Base-by-base conservation (phyloP, 2,888 invertebrate genomes). In the Linhomoeus sp. region DNA sequence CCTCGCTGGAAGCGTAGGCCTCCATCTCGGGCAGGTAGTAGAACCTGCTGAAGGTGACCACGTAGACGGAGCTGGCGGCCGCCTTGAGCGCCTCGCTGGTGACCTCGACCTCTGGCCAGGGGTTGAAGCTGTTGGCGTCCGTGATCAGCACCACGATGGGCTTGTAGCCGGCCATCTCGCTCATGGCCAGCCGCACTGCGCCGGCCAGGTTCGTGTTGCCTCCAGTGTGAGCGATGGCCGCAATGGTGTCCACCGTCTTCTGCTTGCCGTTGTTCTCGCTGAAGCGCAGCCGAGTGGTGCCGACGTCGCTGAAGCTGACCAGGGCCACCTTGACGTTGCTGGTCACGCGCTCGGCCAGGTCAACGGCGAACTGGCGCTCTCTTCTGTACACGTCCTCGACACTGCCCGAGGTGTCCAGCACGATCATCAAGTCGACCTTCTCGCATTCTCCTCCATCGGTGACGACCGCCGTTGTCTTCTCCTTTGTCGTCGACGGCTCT, bases 351-450 rank as follows among this genome's bases (percentile, higher is more conserved):
- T 52, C 47, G 19, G 53, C 39, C 1, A 57, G 29, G 42, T 56
- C 53, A 2, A 51, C 33, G 3, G 55, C 56, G 1, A 58, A 35
- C 23, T 50, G 40, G 5, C 53, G 50, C 40, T 58, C 55, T 29
- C 52, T 51, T 33, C 50, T 52, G 45, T 56, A 58, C 38, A 48
- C 50, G 36, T 48, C 45, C 41, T 41, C 52, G 19, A 58, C 50
- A 9, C 55, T 55, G 25, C 57, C 57, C 23, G 55, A 55, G 2
- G 56, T 58, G 51, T 58, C 58, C 26, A 58, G 43, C 2, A 58
- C 48, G 19, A 58, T 45, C 49, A 58, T 47, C 23, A 58, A 43
- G 41, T 58, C 58, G 20, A 57, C 47, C 51, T 55, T 47, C 29
- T 29, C 12, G 29, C 29, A 29, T 5, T n/a, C n/a, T n/a, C n/a